Base-by-base conservation (phyloP, 2,113 vertebrate genomes). In the Hydrolagus affinis region DNA sequence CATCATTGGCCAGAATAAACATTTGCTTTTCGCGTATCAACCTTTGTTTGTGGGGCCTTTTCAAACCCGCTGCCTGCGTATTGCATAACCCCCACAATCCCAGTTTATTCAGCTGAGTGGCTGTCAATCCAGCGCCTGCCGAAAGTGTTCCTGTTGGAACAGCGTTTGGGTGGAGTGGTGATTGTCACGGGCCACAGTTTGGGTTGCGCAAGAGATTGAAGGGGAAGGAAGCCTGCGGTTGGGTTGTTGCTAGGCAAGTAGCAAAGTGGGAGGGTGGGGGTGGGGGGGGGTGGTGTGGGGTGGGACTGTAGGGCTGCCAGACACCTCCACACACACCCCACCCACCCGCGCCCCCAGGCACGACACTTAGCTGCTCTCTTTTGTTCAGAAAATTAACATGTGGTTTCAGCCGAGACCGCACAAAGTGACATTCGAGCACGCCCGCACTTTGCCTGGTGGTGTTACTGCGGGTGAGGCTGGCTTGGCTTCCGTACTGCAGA, bases 271-370 rank as follows among this genome's bases (percentile, higher is more conserved):
- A n/a, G n/a, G n/a, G n/a, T n/a, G n/a, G n/a, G n/a, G n/a, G n/a
- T n/a, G n/a, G n/a, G n/a, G n/a, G n/a, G n/a, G n/a, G n/a, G n/a
- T n/a, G n/a, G n/a, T n/a, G n/a, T n/a, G n/a, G n/a, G n/a, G n/a
- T n/a, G 23, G 28, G 59, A 83, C 9, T 30, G 23, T 3, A 23
- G 4, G 0, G 25, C 30, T 66, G 15, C 62, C 73, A 66, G 44
- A 44, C 66, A 64, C 62, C 10, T 12, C 66, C 60, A 83, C 25
- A 9, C n/a, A n/a, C n/a, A n/a, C n/a, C n/a, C n/a, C n/a, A n/a
- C n/a, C n/a, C n/a, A n/a, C n/a, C n/a, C n/a, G n/a, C 66, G 78
- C 78, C 78, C 66, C 23, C 62, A 83, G 78, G 62, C 78, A 83
- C 25, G n/a, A 3, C 62, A 32, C 60, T 32, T 19, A 10, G 60